phyloP scores from a whole-genome alignment of 2,797 vertebrate genomes.

The Gymnothorax javanicus region DNA sequence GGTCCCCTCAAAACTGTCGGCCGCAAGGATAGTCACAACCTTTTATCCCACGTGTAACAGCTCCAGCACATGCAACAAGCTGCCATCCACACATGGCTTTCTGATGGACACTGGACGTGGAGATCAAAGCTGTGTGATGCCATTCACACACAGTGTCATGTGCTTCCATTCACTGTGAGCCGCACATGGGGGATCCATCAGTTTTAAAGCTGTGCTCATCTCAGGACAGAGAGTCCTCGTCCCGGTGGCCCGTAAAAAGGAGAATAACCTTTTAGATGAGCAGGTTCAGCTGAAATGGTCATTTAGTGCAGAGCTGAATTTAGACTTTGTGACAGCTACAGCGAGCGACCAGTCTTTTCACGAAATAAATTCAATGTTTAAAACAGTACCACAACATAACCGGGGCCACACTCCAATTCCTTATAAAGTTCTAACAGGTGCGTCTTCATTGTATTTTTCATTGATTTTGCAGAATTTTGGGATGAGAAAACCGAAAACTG shows the following conservation, averaged over 20 bases:
- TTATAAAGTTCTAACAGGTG: no score
- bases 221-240: not conserved
- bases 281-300: not conserved
- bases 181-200: not conserved
- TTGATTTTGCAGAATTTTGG: no score
- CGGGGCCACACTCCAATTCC: no score
- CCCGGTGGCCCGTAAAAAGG: constrained; percentile 2
- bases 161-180: not conserved
- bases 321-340: no score
- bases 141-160: not conserved
- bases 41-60: no score
- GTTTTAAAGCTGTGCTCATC: not conserved
- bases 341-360: no score
- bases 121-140: not conserved
- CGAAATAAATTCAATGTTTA: no score
- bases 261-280: not conserved
- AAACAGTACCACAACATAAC: no score
- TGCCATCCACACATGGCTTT: not conserved
- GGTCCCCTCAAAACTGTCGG: no score
- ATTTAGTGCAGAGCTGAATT: not conserved
- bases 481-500: not conserved
- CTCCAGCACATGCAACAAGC: no score
- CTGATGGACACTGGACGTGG: not conserved
- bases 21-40: no score
- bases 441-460: no score